phyloP scores from a whole-genome alignment of 1,140 invertebrate genomes.

The Megathymus violae region DNA sequence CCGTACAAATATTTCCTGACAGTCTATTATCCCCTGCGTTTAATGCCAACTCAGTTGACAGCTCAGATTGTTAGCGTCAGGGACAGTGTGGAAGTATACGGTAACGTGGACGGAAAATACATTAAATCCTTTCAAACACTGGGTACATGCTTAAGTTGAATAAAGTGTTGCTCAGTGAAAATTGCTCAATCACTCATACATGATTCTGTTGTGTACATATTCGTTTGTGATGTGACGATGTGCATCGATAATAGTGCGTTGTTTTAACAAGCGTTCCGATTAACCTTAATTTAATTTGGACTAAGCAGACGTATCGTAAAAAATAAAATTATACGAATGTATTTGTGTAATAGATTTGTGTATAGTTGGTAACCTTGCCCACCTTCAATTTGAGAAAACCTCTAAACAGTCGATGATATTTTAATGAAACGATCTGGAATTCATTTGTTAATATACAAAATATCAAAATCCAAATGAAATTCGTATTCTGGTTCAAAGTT shows the following conservation, averaged over 20 bases:
- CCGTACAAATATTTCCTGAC: conserved; percentile 31
- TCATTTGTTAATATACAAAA: too few relatives aligned
- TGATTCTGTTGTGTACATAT: neutral
- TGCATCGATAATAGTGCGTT: conserved; percentile 18
- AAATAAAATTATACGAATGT: conserved; percentile 1
- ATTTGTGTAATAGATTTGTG: neutral
- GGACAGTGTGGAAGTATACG: conserved; percentile 60
- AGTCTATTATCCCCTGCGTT: conserved; percentile 24
- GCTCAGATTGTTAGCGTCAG: conserved; percentile 58
- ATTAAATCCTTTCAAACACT: conserved; percentile 32
- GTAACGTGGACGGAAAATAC: conserved; percentile 53
- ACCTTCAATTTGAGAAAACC: too few relatives aligned
- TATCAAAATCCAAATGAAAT: too few relatives aligned
- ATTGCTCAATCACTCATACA: conserved; percentile 16
- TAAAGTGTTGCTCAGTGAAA: conserved; percentile 5
- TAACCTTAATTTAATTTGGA: conserved; percentile 19
- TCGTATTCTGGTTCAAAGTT: too few relatives aligned
- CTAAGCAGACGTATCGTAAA: too few relatives aligned
- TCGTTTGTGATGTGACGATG: conserved; percentile 12
- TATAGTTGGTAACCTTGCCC: too few relatives aligned
- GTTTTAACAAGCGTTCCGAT: conserved; percentile 12
- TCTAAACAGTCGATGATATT: too few relatives aligned
- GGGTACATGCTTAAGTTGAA: neutral
- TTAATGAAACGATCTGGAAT: too few relatives aligned
- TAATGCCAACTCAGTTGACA: conserved; percentile 62